Evolutionary conservation across 2,888 invertebrate species (phyloP).

Genomic region (Caenorhabditis uteleia): DNA sequence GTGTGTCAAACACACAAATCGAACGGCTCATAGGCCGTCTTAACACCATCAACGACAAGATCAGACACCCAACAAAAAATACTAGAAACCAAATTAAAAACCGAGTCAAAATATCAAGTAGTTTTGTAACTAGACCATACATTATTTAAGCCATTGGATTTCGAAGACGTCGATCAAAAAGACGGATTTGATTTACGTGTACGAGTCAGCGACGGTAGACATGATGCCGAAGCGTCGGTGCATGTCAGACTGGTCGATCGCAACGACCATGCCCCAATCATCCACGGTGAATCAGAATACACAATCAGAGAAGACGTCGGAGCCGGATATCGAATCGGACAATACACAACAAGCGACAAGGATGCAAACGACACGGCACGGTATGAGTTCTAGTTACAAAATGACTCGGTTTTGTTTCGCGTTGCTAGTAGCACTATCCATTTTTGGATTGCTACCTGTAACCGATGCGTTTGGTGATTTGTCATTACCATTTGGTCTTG

Average conservation of each 20-base stretch:
- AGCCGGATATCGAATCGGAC: slow-evolving; percentile 87
- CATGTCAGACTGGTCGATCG: slow-evolving; percentile 90
- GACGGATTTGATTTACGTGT: slow-evolving; percentile 90
- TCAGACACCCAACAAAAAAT: too few species aligned
- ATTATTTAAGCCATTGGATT: slow-evolving; percentile 82
- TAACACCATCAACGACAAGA: too few species aligned
- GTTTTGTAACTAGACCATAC: background rate
- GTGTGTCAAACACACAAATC: too few species aligned
- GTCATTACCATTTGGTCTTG: slow-evolving; percentile 57
- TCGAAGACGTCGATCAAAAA: slow-evolving; percentile 90
- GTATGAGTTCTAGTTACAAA: slow-evolving; percentile 25
- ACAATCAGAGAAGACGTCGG: slow-evolving; percentile 85
- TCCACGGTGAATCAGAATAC: slow-evolving; percentile 71
- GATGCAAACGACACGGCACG: slow-evolving; percentile 82
- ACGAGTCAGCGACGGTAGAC: slow-evolving; percentile 82
- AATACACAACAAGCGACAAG: slow-evolving; percentile 92
- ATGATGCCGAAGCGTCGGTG: slow-evolving; percentile 94
- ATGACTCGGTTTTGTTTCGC: slow-evolving; percentile 1
- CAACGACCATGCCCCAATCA: slow-evolving; percentile 84
- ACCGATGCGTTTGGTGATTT: slow-evolving; percentile 42
- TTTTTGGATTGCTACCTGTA: background rate
- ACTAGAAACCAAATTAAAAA: too few species aligned
- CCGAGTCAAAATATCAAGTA: background rate
- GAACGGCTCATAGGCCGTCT: too few species aligned
- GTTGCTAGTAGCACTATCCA: slow-evolving; percentile 1